Evolutionary conservation across 2,113 vertebrate species (phyloP), one percentile per base, ranked within the genome.

Genomic region (Neodon shergylaensis): DNA sequence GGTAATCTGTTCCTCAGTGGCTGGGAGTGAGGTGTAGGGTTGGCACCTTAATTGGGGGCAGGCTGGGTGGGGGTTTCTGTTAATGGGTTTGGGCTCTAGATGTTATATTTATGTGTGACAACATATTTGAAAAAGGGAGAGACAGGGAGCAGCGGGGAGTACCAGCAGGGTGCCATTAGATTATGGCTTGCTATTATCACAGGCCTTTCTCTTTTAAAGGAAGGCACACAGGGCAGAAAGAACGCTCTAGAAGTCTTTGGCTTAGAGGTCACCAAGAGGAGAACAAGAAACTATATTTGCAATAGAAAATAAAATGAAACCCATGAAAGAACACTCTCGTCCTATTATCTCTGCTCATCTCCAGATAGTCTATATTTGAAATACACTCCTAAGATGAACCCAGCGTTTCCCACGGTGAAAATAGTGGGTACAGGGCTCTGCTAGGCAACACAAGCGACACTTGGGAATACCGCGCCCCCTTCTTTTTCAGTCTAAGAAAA

Each of bases 41-140:
- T 96, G 93, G 87, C 90, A 96, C 76, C 81, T 86, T 92, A 95
- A 97, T 76, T 96, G 86, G 61, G 93, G 94, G 58, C 95, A 94
- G 54, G 85, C 36, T 73, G 66, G 61, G 61, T 49, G 42, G 82
- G 68, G 95, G 28, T 17, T 47, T 72, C 91, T 95, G 91, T 94
- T 92, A 93, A 90, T 52, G 78, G 44, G 87, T 47, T 95, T 89
- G 66, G 88, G 63, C 82, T 66, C 77, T 92, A 36, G 76, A 95
- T 83, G 52, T 96, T 94, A 83, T n/a, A 77, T 79, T 77, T 33
- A 2, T 72, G 84, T 94, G 90, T 97, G 96, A 96, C 94, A 93
- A 92, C 88, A 92, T 12, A 14, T 28, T 82, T 84, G 65, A 90
- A 94, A 90, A 72, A 74, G 85, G 54, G n/a, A 96, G 28, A 63